Percentiles rank a stretch among this genome's conserved stretches.
Conservation (phyloP, 2,797 vertebrate genomes). For the Anas georgica region DNA sequence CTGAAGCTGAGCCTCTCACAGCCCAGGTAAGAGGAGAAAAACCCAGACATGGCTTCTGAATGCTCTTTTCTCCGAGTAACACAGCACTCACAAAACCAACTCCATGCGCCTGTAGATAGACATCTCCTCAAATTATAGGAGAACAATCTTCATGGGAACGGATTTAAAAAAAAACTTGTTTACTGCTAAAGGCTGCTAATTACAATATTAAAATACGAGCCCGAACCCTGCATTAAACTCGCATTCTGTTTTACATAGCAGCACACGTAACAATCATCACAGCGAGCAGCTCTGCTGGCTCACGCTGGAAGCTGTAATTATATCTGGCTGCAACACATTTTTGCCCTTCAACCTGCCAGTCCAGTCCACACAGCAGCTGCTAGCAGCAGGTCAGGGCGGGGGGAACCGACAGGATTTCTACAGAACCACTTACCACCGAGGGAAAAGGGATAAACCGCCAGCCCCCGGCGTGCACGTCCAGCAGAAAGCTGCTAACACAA, state of each 20-base stretch:
- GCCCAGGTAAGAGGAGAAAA: background rate
- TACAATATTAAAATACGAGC: slow-evolving; percentile 63
- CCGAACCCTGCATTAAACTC: slow-evolving; percentile 40
- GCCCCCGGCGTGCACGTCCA: background rate
- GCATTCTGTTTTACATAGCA: slow-evolving; percentile 57
- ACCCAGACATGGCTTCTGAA: background rate
- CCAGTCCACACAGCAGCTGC: slow-evolving; percentile 34
- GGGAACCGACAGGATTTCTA: slow-evolving; percentile 13
- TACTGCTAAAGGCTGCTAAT: slow-evolving; percentile 57
- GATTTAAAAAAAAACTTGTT: slow-evolving; percentile 34
- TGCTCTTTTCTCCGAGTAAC: background rate
- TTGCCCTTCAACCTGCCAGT: slow-evolving; percentile 61
- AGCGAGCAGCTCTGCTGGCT: slow-evolving; percentile 56
- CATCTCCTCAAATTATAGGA: background rate
- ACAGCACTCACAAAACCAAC: background rate
- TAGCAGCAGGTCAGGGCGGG: slow-evolving; percentile 5
- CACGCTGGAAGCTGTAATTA: slow-evolving; percentile 63
- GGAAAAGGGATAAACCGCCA: background rate
- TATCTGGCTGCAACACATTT: slow-evolving; percentile 50
- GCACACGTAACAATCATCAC: slow-evolving; percentile 55
- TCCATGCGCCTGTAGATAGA: background rate
- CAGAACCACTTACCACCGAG: background rate
- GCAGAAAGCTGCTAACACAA: slow-evolving; percentile 57
- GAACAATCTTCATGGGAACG: slow-evolving; percentile 33
- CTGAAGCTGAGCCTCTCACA: background rate